A percentile compares a stretch with the other conserved stretches of the same genome.
These are phyloP conservation scores for Carlito syrichta DNA, from an alignment of 2,113 vertebrate species.

Conservation along the genomic window DNA sequence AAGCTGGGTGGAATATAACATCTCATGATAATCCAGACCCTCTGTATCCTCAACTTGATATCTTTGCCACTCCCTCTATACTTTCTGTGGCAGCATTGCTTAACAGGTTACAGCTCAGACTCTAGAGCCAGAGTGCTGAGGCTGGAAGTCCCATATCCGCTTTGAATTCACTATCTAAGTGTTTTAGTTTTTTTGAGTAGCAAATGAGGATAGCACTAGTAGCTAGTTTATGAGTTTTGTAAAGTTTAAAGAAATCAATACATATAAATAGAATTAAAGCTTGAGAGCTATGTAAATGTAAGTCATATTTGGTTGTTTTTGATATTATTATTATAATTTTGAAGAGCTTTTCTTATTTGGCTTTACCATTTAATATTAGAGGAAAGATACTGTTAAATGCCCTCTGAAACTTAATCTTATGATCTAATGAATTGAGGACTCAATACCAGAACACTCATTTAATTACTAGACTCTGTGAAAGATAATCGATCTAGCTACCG, in stretches of 20 bases:
- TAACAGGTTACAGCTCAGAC: rapidly evolving
- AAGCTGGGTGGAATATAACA: neutral
- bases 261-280: neutral
- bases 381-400: neutral
- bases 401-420: neutral
- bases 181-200: neutral
- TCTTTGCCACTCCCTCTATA: too few relatives aligned
- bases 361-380: neutral
- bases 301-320: neutral
- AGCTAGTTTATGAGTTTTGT: neutral
- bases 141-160: neutral
- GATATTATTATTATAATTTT: neutral
- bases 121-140: neutral
- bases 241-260: neutral
- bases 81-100: rapidly evolving
- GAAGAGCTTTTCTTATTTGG: neutral
- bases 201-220: neutral
- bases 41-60: rapidly evolving
- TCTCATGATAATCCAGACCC: too few relatives aligned
- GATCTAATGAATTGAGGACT: neutral
- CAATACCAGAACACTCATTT: neutral
- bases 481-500: neutral
- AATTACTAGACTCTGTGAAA: neutral
- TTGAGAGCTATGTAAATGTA: neutral
- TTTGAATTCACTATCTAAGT: neutral